phyloP scores from a whole-genome alignment of 1,140 invertebrate genomes.

The Pachyrhynchus sulphureomaculatus region DNA sequence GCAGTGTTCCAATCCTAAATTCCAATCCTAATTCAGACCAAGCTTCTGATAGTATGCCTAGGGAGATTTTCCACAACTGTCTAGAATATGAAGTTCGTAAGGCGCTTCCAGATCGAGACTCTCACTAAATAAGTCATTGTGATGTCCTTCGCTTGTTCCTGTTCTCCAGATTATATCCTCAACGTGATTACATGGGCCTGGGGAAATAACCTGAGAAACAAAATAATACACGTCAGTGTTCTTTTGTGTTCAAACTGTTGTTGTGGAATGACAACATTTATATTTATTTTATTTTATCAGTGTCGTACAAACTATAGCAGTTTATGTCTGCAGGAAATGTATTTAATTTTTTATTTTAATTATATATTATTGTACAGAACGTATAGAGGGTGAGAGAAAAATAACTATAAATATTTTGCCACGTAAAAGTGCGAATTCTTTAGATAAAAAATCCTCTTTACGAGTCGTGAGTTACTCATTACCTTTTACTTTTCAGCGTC shows the following conservation, averaged over 20 bases:
- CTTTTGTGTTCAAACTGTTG: constrained; percentile 16
- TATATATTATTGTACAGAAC: too few species aligned
- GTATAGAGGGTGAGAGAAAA: too few species aligned
- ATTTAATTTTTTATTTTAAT: too few species aligned
- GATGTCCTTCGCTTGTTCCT: constrained; percentile 14
- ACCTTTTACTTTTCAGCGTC: too few species aligned
- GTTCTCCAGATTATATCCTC: constrained; percentile 33
- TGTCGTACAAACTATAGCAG: too few species aligned
- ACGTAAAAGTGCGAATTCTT: too few species aligned
- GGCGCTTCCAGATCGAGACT: constrained; percentile 13
- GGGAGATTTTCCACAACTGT: constrained; percentile 1
- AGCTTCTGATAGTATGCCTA: background rate
- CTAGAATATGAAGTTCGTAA: constrained; percentile 13
- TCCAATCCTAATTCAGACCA: background rate
- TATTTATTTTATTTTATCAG: constrained; percentile 21
- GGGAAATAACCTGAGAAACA: constrained; percentile 36
- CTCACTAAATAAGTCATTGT: constrained; percentile 24
- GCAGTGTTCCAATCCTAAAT: background rate
- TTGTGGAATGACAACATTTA: constrained; percentile 10
- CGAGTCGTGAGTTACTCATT: too few species aligned
- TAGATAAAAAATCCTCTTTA: too few species aligned
- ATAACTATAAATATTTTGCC: too few species aligned
- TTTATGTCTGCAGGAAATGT: too few species aligned
- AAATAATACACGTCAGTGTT: constrained; percentile 17
- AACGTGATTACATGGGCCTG: constrained; percentile 33